Evolutionary conservation across 2,797 vertebrate species (phyloP), one percentile per base, ranked within the genome.

Genomic region (Danio tinwini): DNA sequence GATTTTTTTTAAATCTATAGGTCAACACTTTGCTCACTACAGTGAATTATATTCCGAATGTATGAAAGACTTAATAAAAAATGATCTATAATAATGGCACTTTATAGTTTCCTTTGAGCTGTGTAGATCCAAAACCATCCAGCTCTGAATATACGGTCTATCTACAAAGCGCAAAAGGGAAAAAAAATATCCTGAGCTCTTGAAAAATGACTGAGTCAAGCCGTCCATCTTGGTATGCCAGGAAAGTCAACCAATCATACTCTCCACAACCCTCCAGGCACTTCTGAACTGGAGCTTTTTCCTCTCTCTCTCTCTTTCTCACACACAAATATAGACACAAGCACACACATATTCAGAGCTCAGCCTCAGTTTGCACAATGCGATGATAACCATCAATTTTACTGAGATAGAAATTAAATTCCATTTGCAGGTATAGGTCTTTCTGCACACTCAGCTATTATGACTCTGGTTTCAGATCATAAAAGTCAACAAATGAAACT

Each of bases 231-330:
- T 79, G 47, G n/a, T 52, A 72, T 72, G 56, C 58, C 47, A 78
- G 74, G 67, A 83, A 84, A 82, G 80, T 67, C 65, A 61, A 83
- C 84, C 82, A 84, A 85, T 85, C 82, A 80, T 37, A 3, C 21
- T 78, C 42, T 50, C 71, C 69, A 53, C 55, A 80, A n/a, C 44
- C 65, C 80, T 67, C 74, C 64, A 81, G 80, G 77, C 82, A 21
- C 82, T 77, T 80, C 40, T 74, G 40, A 55, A 69, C 59, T 62
- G 50, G 37, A 76, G 73, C n/a, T 61, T 65, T 74, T 61, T 73
- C 8, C 55, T n/a, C n/a, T n/a, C 29, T 29, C 29, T 29, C 29
- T 29, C 16, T 29, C 3, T 29, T 13, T 7, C 40, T 70, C 39
- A 64, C 19, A 76, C 21, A 64, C 75, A 16, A 14, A 19, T 16